These are phyloP conservation scores for Merops nubicus DNA, from an alignment of 2,113 vertebrate species.

Conservation along the genomic window DNA sequence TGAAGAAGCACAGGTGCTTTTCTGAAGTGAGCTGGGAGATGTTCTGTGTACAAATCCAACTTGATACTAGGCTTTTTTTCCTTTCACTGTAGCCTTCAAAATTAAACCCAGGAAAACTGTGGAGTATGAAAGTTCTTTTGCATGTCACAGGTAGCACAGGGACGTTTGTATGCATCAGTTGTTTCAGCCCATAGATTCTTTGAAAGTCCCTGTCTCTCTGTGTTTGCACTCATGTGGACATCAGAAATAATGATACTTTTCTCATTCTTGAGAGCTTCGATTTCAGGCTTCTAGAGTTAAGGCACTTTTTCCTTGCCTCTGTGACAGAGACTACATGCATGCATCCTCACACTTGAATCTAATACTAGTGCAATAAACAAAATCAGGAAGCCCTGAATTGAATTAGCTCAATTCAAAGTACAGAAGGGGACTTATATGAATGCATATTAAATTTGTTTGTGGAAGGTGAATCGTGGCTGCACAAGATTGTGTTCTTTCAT, in stretches of 20 bases:
- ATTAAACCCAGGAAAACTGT: background rate
- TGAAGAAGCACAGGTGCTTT: conserved; percentile 5
- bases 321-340: background rate
- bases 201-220: background rate
- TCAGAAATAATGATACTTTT: background rate
- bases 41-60: background rate
- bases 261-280: background rate
- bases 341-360: background rate
- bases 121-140: background rate
- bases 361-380: background rate
- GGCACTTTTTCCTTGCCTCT: background rate
- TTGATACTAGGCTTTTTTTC: background rate
- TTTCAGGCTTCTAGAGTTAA: background rate
- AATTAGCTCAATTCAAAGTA: background rate
- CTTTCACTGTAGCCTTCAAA: background rate
- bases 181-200: background rate
- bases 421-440: background rate
- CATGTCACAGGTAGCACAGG: background rate
- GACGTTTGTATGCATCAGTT: background rate
- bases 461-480: background rate
- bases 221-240: background rate
- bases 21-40: background rate
- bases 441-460: background rate
- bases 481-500: background rate
- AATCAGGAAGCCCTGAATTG: background rate